Evolutionary conservation across 2,113 vertebrate genomes (phyloP), one percentile per base, ranked within the genome.

Genomic region (Paraplagusia blochii): DNA sequence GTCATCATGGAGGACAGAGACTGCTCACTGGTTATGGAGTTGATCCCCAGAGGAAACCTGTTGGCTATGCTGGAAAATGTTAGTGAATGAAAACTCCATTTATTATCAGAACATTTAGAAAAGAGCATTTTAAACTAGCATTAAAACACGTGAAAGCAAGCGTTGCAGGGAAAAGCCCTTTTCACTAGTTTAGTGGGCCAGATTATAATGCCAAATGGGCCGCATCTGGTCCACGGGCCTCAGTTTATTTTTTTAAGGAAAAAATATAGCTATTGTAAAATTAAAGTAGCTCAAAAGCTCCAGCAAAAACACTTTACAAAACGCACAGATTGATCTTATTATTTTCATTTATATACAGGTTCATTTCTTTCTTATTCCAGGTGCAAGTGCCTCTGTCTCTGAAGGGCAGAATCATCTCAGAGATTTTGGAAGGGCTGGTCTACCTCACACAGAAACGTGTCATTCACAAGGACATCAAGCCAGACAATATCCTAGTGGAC

Each of bases 391-490:
- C 94, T 6, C 15, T 95, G 17, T 91, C 95, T 16, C 62, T 99
- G 55, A 97, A 92, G 81, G 94, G 93, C 39, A 92, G 94, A 72
- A 91, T 97, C 1, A 90, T 97, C 35, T 13, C 93, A 72, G 94
- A 99, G 85, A 93, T 93, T 69, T 82, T 91, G 52, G 95, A 99
- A 77, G 97, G 95, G 19, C 96, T 99, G 97, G 60, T 90, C 22
- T 98, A 99, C 76, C 86, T 99, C 43, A 92, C 93, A 0, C 53
- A 87, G n/a, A 85, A 88, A 60, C 70, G 81, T 0, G 85, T 98
- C 22, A 86, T 98, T 53, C 97, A 99, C 84, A 98, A 98, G 84
- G 97, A 99, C 77, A 85, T 99, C 48, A 99, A 98, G 72, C 97
- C 97, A 9, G 93, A 96, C 67, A 99, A 98, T 66, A 95, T 99